Evolutionary conservation across 2,888 invertebrate genomes (phyloP).

Genomic region (Vesta saturnalis): DNA sequence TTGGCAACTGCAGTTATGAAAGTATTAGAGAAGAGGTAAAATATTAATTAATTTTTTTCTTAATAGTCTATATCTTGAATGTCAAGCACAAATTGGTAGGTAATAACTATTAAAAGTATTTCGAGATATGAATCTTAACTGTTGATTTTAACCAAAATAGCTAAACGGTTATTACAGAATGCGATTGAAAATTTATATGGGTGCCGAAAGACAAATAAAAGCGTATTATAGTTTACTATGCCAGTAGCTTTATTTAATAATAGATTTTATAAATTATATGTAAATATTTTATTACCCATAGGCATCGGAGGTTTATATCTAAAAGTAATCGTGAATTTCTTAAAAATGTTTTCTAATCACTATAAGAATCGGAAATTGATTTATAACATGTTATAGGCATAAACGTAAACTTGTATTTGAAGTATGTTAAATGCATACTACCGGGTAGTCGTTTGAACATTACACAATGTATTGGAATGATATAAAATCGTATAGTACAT

Average conservation of each 20-base stretch:
- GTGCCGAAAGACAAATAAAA: not conserved
- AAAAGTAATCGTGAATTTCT: slow-evolving; percentile 25
- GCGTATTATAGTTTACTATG: not conserved
- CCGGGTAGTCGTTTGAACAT: not conserved
- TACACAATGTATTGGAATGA: slow-evolving; percentile 7
- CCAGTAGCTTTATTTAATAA: not conserved
- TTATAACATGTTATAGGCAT: slow-evolving; percentile 34
- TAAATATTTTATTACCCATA: not conserved
- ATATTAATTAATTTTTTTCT: too few relatives aligned
- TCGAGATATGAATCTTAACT: not conserved
- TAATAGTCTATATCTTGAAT: too few relatives aligned
- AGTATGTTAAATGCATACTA: not conserved
- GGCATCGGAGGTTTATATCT: not conserved
- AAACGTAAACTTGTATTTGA: slow-evolving; percentile 24
- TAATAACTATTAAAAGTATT: not conserved
- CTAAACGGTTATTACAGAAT: not conserved
- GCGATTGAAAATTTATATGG: not conserved
- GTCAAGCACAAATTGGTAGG: not conserved
- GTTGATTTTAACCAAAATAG: not conserved
- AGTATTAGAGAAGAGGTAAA: too few relatives aligned
- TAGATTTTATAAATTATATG: not conserved
- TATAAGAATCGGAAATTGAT: slow-evolving; percentile 42
- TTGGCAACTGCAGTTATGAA: too few relatives aligned
- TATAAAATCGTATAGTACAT: not conserved
- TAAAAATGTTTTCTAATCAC: slow-evolving; percentile 30